Base-by-base conservation (phyloP, 2,888 invertebrate species). In the Eilema caniola region DNA sequence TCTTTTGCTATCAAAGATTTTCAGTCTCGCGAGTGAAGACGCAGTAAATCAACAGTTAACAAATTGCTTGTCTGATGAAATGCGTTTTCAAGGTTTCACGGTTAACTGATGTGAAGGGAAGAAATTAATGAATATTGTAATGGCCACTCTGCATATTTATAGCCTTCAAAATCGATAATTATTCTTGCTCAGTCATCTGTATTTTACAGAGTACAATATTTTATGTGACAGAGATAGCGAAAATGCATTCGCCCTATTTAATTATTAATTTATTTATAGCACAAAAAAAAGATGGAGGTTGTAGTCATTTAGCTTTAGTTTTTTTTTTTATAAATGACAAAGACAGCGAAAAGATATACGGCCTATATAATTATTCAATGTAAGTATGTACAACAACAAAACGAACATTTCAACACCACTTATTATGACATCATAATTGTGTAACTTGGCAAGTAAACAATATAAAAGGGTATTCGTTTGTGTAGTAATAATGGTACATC, bases 61-160 rank as follows among this genome's bases (percentile, higher is more conserved):
- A 25, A 28, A 59, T 59, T 59, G 5, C 59, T 59, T 25, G 59
- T 59, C 59, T 59, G 25, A 53, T 25, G 31, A 62, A 31, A 23
- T 62, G 62, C n/a, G 62, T 62, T 62, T 62, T 62, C 31, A 33
- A n/a, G 62, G 62, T 62, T 62, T 62, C n/a, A 23, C 59, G 20
- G 12, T 12, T 28, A 61, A 31, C 61, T 31, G 31, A n/a, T 31
- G 25, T 62, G 33, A 12, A 62, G 33, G 31, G 63, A 11, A 37
- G 69, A 57, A 67, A 66, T 64, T 65, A 67, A 69, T 41, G 33
- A 62, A 72, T 69, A 72, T 80, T 71, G 37, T 74, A 67, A 80
- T 71, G 25, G 66, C 59, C 68, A 71, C 53, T 80, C 70, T 69
- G 60, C 66, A 78, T 77, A 70, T 71, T 79, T 65, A 71, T 78